Conservation (phyloP, 2,113 vertebrate species). For the Phalacrocorax aristotelis region DNA sequence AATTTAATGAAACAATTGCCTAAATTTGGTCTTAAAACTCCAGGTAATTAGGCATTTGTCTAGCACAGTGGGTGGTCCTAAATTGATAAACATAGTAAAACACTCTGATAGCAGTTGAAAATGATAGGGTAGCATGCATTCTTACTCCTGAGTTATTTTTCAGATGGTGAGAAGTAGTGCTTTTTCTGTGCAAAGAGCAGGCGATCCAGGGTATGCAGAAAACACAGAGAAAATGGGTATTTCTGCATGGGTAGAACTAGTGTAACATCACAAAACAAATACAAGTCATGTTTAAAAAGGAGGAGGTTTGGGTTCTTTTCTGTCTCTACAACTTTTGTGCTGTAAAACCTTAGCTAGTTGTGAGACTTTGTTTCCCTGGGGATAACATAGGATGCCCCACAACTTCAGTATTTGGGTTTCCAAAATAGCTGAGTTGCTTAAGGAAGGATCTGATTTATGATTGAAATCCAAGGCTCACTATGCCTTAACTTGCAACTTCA, state of each 20-base stretch:
- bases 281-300: background rate
- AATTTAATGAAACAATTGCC: background rate
- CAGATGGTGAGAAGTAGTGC: background rate
- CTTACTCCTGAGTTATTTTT: background rate
- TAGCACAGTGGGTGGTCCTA: background rate
- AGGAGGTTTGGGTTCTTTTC: background rate
- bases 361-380: background rate
- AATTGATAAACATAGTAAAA: background rate
- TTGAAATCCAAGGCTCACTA: background rate
- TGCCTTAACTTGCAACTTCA: background rate
- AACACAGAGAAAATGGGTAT: background rate
- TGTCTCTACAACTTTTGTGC: background rate
- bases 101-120: background rate
- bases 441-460: background rate
- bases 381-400: background rate
- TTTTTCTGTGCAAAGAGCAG: background rate
- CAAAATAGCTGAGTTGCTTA: background rate
- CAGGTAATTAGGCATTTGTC: background rate
- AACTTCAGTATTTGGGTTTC: background rate
- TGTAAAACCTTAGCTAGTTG: background rate
- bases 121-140: background rate
- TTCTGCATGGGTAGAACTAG: background rate
- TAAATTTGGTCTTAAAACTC: background rate
- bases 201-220: background rate
- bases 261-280: background rate